Evolutionary conservation across 2,113 vertebrate species (phyloP).

Genomic region (Physeter macrocephalus): DNA sequence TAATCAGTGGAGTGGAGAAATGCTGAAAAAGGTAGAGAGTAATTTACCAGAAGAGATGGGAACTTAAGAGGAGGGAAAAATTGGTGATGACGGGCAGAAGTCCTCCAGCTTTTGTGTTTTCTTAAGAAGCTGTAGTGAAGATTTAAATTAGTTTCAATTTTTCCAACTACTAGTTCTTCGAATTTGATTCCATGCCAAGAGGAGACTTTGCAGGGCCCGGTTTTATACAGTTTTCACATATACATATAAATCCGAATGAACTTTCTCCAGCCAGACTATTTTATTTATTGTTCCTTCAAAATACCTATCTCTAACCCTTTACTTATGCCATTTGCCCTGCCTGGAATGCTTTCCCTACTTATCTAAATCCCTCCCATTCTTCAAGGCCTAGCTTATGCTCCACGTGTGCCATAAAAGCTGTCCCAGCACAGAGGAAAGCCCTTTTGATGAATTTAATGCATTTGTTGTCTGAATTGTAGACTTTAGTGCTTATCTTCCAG

Average conservation of each 20-base stretch:
- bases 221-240: constrained; percentile 32
- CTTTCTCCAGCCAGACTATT: constrained; percentile 16
- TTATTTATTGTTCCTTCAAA: constrained; percentile 49
- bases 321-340: neutral
- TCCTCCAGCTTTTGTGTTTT: neutral
- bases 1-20: neutral
- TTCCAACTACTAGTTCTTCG: constrained; percentile 21
- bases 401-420: neutral
- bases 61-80: neutral
- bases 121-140: neutral
- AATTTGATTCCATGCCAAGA: constrained; percentile 45
- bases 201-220: neutral
- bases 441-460: constrained; percentile 30
- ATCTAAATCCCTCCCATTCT: constrained; percentile 26
- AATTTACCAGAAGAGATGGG: neutral
- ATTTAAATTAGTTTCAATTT: constrained; percentile 33
- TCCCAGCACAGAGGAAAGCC: neutral
- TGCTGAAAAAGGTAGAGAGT: neutral
- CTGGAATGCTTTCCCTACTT: neutral
- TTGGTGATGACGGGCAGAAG: neutral
- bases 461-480: constrained; percentile 35
- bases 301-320: constrained; percentile 13
- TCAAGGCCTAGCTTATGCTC: neutral
- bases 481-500: constrained; percentile 11
- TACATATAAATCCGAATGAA: neutral